These are phyloP conservation scores for Scelioninae gen. 2 DNA, from an alignment of 2,888 invertebrate genomes.

Conservation along the genomic window DNA sequence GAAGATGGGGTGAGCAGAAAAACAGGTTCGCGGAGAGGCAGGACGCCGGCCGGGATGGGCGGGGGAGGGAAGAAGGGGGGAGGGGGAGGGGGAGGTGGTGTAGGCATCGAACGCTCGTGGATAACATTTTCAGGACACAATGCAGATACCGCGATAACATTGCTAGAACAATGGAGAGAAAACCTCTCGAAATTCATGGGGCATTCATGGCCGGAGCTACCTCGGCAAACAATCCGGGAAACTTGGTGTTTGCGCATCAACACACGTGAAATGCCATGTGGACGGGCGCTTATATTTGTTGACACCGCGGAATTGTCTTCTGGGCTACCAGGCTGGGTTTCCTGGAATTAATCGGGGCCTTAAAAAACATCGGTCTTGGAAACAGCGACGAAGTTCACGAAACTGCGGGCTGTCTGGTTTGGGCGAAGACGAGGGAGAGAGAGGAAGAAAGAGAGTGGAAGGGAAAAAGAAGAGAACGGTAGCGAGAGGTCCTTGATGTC, in stretches of 20 bases:
- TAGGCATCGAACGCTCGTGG: conserved; percentile 25
- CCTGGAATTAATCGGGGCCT: conserved; percentile 23
- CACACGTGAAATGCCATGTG: conserved; percentile 36
- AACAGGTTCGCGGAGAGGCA: conserved; percentile 58
- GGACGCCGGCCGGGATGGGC: no score
- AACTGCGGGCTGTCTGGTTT: neutral
- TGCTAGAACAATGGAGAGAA: conserved; percentile 44
- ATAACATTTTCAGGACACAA: conserved; percentile 53
- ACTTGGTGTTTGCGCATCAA: conserved; percentile 43
- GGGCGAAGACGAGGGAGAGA: neutral
- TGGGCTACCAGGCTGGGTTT: conserved; percentile 5
- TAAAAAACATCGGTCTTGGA: conserved; percentile 6
- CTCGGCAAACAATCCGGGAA: conserved; percentile 46
- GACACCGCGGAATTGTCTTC: conserved; percentile 15
- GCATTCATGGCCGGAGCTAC: conserved; percentile 15
- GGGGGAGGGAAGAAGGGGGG: no score
- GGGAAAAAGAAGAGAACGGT: neutral
- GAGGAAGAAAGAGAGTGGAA: neutral
- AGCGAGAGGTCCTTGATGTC: conserved; percentile 28
- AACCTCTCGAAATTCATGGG: conserved; percentile 47
- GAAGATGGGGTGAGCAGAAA: conserved; percentile 46
- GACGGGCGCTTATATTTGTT: conserved; percentile 7
- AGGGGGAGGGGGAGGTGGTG: neutral
- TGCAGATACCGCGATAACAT: conserved; percentile 51
- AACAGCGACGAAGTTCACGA: neutral